Evolutionary conservation across 2,888 invertebrate species (phyloP).

Genomic region (Zonitis immaculata): DNA sequence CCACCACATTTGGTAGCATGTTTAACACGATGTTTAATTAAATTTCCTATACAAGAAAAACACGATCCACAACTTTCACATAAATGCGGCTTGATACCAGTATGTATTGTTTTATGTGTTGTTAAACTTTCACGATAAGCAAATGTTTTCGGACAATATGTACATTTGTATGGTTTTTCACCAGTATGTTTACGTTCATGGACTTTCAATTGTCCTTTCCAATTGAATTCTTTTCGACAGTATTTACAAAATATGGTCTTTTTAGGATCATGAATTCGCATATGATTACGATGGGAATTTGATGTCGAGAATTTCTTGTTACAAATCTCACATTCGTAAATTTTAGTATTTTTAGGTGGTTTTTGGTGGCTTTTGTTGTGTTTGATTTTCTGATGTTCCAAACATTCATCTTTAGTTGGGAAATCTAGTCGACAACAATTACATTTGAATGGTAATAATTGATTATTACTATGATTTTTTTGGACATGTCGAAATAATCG

Average conservation of each 20-base stretch:
- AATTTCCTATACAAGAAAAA: conserved; percentile 51
- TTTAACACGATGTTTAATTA: conserved; percentile 49
- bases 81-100: conserved; percentile 49
- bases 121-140: conserved; percentile 50
- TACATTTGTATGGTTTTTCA: conserved; percentile 51
- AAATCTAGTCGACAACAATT: conserved; percentile 45
- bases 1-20: conserved; percentile 48
- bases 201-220: conserved; percentile 43
- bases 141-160: conserved; percentile 44
- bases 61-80: conserved; percentile 50
- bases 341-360: too few relatives aligned
- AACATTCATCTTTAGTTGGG: conserved; percentile 40
- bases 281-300: conserved; percentile 49
- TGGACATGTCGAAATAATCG: conserved; percentile 37
- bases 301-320: conserved; percentile 47
- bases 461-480: conserved; percentile 23
- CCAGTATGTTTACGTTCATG: too few relatives aligned
- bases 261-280: conserved; percentile 45
- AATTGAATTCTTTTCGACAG: conserved; percentile 43
- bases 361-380: too few relatives aligned
- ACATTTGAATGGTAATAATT: conserved; percentile 34
- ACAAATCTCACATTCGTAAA: conserved; percentile 43
- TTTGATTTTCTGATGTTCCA: conserved; percentile 47
- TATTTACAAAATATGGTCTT: conserved; percentile 39
- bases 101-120: conserved; percentile 50